phyloP scores from a whole-genome alignment of 2,113 vertebrate genomes.

The Hydropotes inermis region DNA sequence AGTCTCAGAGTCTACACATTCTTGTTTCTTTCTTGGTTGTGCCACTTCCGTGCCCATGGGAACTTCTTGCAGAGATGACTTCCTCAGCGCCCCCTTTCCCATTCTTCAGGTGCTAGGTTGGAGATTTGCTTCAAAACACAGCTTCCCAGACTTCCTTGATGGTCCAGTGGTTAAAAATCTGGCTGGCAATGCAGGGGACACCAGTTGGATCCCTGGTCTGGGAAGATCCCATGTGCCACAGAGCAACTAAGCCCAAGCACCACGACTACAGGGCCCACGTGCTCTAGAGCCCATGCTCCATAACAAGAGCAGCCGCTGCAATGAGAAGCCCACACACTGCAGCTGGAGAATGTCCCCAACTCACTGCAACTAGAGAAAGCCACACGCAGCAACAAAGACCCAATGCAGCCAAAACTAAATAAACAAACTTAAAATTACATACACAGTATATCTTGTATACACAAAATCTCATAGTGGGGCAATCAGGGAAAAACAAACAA shows the following conservation, averaged over 20 bases:
- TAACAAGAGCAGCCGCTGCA: not conserved
- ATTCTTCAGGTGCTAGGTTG: not conserved
- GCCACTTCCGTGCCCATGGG: not conserved
- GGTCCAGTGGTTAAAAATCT: not conserved
- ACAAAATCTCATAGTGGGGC: not conserved
- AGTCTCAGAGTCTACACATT: not conserved
- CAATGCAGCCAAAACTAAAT: not conserved
- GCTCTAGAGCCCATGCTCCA: not conserved
- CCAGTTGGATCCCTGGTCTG: not conserved
- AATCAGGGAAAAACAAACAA: not conserved
- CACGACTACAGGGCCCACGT: not conserved
- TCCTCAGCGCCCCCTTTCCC: not conserved
- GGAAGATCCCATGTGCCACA: not conserved
- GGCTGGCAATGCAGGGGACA: not conserved
- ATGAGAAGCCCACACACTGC: not conserved
- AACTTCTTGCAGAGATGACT: not conserved
- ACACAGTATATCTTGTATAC: not conserved
- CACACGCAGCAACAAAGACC: not conserved
- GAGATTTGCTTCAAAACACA: not conserved
- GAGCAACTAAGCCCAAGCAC: not conserved
- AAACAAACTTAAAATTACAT: not conserved
- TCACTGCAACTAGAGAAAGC: not conserved
- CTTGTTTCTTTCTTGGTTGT: not conserved
- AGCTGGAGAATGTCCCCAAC: not conserved
- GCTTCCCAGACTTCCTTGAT: not conserved